Base-by-base conservation (phyloP, 2,113 vertebrate genomes). In the Leucoraja erinaceus region DNA sequence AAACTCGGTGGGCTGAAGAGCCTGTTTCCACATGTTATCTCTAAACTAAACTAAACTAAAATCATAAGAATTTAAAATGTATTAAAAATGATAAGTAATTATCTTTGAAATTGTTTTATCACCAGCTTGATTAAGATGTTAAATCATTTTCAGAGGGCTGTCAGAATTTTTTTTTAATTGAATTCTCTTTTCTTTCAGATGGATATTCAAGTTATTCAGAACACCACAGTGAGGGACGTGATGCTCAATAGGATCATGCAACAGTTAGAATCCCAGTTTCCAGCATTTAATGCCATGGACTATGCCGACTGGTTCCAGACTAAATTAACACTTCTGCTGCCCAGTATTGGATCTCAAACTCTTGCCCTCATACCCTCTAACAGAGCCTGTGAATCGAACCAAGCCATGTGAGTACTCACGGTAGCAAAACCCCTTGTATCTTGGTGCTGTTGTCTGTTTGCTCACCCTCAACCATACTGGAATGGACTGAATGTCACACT, bases 251-350 rank as follows among this genome's bases (percentile, higher is more conserved):
- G 18, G 63, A 68, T 91, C 31, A 18, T 91, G 18, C 63, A 72
- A 5, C 63, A 33, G 33, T 33, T 91, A 31, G 8, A 14, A 47
- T 14, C 33, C 66, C 88, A 91, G 63, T 91, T 91, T 47, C 63
- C 88, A 91, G 20, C 33, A 68, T 91, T 91, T 91, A 72, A 70
- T 22, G 38, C 66, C 18, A 16, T 33, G 25, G 63, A 91, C 16
- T 91, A 91, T 91, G 88, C 66, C 2, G 16, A 72, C 63, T 91
- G 88, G 88, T 91, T 91, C 88, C 88, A 91, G 66, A 25, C 31
- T 20, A 72, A 91, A 8, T 72, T 91, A 47, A 31, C 11, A 2
- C 66, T 91, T 68, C 66, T 91, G 31, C 66, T 91, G 22, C 88
- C 88, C 66, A 91, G 88, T 47, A 70, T 91, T 47, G 18, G 7